A percentile compares a stretch with the other conserved stretches of the same genome.
Evolutionary conservation across 2,797 vertebrate species (phyloP).

Genomic region (Microchirus variegatus): DNA sequence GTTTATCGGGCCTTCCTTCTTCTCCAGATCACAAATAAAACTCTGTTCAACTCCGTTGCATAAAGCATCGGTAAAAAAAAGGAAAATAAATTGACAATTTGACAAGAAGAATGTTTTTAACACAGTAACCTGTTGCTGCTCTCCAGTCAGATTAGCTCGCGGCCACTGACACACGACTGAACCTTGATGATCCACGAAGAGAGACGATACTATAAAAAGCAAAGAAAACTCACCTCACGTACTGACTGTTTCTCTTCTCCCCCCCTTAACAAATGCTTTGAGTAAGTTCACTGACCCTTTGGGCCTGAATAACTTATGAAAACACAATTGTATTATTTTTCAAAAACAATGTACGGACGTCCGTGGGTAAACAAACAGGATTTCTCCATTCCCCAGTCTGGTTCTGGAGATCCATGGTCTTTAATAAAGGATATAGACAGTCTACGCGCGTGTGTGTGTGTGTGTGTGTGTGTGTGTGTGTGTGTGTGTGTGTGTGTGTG

Average conservation of each 20-base stretch:
- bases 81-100: too few relatives aligned
- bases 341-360: conserved; percentile 34
- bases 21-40: too few relatives aligned
- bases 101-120: neutral
- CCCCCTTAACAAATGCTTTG: conserved; percentile 37
- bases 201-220: too few relatives aligned
- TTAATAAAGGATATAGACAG: conserved; percentile 54
- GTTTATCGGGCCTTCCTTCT: too few relatives aligned
- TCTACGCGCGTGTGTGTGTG: conserved; percentile 22
- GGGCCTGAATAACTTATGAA: conserved; percentile 51
- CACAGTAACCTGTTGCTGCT: conserved; percentile 21
- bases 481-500: conserved; percentile 10
- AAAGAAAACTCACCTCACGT: conserved; percentile 14
- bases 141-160: conserved; percentile 13
- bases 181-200: too few relatives aligned
- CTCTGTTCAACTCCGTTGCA: too few relatives aligned
- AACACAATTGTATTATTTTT: conserved; percentile 48
- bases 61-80: neutral
- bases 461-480: neutral
- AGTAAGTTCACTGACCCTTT: conserved; percentile 35
- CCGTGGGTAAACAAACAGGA: conserved; percentile 43
- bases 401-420: conserved; percentile 43
- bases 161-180: too few relatives aligned
- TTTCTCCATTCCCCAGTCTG: conserved; percentile 36
- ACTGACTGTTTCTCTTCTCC: conserved; percentile 34